Conservation (phyloP, 2,888 invertebrate genomes). For the Nemoura dubitans region DNA sequence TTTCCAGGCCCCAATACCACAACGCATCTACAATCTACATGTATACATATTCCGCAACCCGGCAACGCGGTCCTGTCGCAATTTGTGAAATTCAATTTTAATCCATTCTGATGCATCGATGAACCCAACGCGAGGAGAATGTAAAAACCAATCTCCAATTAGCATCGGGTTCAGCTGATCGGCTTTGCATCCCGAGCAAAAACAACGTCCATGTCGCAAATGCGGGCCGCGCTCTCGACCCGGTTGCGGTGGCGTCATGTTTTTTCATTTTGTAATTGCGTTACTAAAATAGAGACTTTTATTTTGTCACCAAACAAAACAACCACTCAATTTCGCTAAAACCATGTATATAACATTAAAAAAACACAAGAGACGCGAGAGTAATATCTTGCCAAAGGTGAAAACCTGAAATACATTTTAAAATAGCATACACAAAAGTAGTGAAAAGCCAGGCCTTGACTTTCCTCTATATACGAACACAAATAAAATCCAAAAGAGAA, state of each 20-base stretch:
- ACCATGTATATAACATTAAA: neutral
- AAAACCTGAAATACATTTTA: neutral
- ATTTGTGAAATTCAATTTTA: slow-evolving; percentile 14
- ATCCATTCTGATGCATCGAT: slow-evolving; percentile 27
- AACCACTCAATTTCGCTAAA: neutral
- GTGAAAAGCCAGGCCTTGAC: neutral
- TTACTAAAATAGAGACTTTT: neutral
- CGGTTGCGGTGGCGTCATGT: neutral
- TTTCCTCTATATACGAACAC: neutral
- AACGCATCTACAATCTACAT: too few species aligned
- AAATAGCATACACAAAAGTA: neutral
- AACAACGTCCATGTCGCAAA: neutral
- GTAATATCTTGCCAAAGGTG: neutral
- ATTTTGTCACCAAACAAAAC: neutral
- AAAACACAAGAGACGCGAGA: neutral
- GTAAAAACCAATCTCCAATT: slow-evolving; percentile 13
- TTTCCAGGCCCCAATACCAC: too few species aligned
- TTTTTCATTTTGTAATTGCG: neutral
- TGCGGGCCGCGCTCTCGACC: neutral
- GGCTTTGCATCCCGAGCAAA: neutral
- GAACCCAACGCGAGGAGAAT: slow-evolving; percentile 4
- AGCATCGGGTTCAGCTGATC: neutral
- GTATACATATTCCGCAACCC: too few species aligned
- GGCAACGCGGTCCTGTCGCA: neutral
- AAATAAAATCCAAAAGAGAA: neutral